A percentile compares a stretch with the other conserved stretches of the same genome.
phyloP scores from a whole-genome alignment of 92 coral and sea anemone genomes.

The Porites cylindrica region DNA sequence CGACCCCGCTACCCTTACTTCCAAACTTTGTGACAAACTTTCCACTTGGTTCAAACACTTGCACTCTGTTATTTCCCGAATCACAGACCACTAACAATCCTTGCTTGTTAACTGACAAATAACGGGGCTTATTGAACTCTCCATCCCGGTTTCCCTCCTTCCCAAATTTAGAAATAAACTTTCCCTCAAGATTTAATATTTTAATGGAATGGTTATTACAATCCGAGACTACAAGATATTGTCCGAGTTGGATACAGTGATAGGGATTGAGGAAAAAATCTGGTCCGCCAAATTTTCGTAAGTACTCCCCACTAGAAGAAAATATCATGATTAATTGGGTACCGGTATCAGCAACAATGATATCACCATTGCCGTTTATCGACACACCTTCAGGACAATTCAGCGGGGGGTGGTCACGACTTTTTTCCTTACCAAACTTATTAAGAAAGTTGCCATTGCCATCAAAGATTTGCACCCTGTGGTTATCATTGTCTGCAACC shows the following conservation, averaged over 20 bases:
- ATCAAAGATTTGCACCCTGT: neutral
- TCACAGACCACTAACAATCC: neutral
- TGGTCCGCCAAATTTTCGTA: neutral
- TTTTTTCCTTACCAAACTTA: neutral
- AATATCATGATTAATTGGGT: neutral
- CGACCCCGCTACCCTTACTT: neutral
- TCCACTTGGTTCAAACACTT: neutral
- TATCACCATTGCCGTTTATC: neutral
- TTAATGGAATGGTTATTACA: neutral
- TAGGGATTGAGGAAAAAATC: neutral
- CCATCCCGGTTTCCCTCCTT: neutral
- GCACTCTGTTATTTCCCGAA: neutral
- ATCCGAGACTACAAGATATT: neutral
- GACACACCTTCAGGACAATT: neutral
- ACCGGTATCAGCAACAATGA: neutral
- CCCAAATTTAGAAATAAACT: neutral
- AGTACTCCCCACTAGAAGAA: neutral
- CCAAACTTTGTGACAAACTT: neutral
- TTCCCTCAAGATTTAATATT: neutral
- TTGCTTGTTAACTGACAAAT: neutral
- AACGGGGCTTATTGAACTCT: neutral
- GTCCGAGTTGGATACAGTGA: neutral
- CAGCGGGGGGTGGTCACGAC: neutral
- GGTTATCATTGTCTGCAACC: neutral
- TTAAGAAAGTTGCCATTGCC: neutral